Evolutionary conservation across 2,113 vertebrate genomes (phyloP).

Genomic region (Paracanthobrama guichenoti): DNA sequence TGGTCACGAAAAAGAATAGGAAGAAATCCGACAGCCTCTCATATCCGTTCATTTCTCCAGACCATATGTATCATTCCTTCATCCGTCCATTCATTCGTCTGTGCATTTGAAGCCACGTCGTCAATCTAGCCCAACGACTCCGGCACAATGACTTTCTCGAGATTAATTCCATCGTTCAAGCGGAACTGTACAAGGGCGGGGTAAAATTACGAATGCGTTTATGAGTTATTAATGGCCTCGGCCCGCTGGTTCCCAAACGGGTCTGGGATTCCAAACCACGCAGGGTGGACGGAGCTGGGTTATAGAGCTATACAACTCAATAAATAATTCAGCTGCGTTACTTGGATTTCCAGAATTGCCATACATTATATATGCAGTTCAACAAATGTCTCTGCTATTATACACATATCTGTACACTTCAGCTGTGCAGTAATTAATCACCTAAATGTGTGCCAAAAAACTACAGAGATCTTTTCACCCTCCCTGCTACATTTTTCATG

Average conservation of each 20-base stretch:
- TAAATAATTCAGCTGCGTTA: conserved; percentile 71
- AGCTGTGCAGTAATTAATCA: conserved; percentile 57
- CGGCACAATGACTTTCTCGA: conserved; percentile 3
- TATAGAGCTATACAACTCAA: conserved; percentile 54
- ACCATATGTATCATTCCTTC: conserved; percentile 28
- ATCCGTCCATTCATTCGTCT: conserved; percentile 15
- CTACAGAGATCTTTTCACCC: conserved; percentile 15
- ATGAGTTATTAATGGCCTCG: conserved; percentile 57
- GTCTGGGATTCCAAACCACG: conserved; percentile 38
- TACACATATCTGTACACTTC: conserved; percentile 48
- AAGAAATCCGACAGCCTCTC: conserved; percentile 4
- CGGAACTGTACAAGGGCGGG: conserved; percentile 34
- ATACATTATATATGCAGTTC: conserved; percentile 72
- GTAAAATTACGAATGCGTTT: conserved; percentile 50
- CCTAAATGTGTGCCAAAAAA: conserved; percentile 47
- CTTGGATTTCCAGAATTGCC: conserved; percentile 65
- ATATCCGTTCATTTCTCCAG: conserved; percentile 7
- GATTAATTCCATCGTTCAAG: conserved; percentile 38
- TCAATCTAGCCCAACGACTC: conserved; percentile 4
- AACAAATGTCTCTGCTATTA: conserved; percentile 60
- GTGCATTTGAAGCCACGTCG: conserved; percentile 1
- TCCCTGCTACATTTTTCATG: conserved; percentile 22
- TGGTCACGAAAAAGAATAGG: background rate
- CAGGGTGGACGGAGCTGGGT: conserved; percentile 35
- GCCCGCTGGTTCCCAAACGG: conserved; percentile 47